A percentile compares a stretch with the other conserved stretches of the same genome.
These are phyloP conservation scores for Labia minor DNA, from an alignment of 2,888 invertebrate species.

Conservation along the genomic window DNA sequence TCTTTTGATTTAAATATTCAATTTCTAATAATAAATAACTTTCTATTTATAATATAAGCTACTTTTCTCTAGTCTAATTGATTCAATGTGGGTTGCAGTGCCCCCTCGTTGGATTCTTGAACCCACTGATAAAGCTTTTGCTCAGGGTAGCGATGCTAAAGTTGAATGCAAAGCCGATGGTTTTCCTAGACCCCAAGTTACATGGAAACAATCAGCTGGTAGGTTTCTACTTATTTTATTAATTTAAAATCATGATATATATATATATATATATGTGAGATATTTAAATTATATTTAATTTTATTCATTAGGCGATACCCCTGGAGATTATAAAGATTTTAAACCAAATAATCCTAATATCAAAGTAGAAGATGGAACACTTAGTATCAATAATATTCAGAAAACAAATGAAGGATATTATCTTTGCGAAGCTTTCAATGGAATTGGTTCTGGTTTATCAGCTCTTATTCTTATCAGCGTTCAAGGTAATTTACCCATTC, in stretches of 20 bases:
- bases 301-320: slow-evolving; percentile 64
- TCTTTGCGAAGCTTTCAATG: slow-evolving; percentile 90
- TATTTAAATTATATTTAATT: slow-evolving; percentile 18
- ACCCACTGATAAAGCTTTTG: slow-evolving; percentile 89
- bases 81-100: slow-evolving; percentile 49
- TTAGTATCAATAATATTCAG: slow-evolving; percentile 79
- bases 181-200: slow-evolving; percentile 86
- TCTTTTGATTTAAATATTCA: no score
- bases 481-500: slow-evolving; percentile 53
- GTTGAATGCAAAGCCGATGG: slow-evolving; percentile 94
- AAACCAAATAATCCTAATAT: slow-evolving; percentile 83
- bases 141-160: slow-evolving; percentile 85
- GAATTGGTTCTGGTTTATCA: slow-evolving; percentile 87
- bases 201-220: slow-evolving; percentile 95
- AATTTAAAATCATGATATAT: slow-evolving; percentile 3
- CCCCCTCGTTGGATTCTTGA: slow-evolving; percentile 93
- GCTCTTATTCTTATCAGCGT: slow-evolving; percentile 89
- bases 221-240: slow-evolving; percentile 30
- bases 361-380: slow-evolving; percentile 86
- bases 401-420: slow-evolving; percentile 92
- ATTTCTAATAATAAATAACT: no score
- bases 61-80: not conserved
- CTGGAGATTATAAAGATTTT: slow-evolving; percentile 86
- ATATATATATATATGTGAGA: slow-evolving; percentile 13
- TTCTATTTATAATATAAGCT: not conserved